These are phyloP conservation scores for Trogon melanurus DNA, from an alignment of 2,113 vertebrate species.

Conservation along the genomic window DNA sequence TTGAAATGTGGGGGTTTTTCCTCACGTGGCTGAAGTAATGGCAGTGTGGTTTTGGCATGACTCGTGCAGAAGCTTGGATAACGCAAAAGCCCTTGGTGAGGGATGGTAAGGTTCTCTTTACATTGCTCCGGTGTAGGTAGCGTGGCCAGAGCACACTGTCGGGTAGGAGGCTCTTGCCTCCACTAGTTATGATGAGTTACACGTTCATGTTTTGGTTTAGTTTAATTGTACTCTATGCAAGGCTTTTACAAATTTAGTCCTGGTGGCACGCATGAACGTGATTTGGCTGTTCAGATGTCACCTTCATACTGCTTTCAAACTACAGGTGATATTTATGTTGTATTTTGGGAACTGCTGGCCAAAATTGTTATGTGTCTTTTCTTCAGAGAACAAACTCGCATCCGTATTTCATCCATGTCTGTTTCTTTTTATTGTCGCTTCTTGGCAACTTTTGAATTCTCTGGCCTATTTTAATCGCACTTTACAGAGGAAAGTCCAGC, in stretches of 20 bases:
- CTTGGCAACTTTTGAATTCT: background rate
- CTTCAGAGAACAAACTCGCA: background rate
- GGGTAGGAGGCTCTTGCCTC: background rate
- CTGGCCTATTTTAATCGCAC: background rate
- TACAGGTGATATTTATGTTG: background rate
- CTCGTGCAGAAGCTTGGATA: background rate
- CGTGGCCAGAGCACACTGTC: background rate
- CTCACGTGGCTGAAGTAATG: background rate
- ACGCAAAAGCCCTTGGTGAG: background rate
- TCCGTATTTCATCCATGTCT: background rate
- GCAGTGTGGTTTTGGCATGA: rapidly evolving
- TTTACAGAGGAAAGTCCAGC: background rate
- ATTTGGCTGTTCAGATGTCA: background rate
- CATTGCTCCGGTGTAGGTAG: rapidly evolving
- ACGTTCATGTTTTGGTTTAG: background rate
- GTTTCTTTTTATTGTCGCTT: background rate
- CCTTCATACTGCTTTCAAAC: background rate
- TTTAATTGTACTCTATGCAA: background rate
- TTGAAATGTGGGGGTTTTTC: background rate
- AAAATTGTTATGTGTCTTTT: background rate
- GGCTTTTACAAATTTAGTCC: background rate
- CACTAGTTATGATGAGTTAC: background rate
- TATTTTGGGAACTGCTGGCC: background rate
- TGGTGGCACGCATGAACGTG: background rate
- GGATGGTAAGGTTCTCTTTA: background rate